Base-by-base conservation (phyloP, 2,113 vertebrate species). In the Silurus glanis region DNA sequence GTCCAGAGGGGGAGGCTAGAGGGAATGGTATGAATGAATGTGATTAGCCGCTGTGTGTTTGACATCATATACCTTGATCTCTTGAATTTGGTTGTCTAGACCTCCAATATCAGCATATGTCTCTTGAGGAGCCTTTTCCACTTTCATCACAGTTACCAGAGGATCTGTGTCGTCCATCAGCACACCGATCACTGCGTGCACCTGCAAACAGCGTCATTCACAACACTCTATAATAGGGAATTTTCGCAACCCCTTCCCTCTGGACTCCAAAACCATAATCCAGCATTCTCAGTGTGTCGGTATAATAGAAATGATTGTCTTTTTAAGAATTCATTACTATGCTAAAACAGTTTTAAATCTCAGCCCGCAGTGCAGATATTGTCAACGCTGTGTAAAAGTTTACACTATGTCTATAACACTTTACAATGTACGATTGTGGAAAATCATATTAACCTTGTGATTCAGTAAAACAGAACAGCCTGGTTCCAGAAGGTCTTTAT, bases 131-230 rank as follows among this genome's bases (percentile, higher is more conserved):
- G 98, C 98, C 88, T 99, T 99, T 89, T 99, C 98, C 80, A 99
- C 97, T 88, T 99, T 99, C 98, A 99, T 99, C 88, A 99, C 98
- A 0, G 98, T 99, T 89, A 99, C 98, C 90, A 99, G 88, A 6
- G 98, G 98, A 88, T 99, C 98, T 0, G 98, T 99, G 91, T 99
- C 98, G 83, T 99, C 98, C 97, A 99, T 99, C 86, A 99, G 94
- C 79, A 99, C 98, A 80, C 98, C 98, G 13, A 99, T 99, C 86
- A 99, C 98, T 6, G 98, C 98, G 79, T 99, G 98, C 79, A 99
- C 98, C 98, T 99, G 86, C 74, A 87, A 47, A 37, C 9, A 86
- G 4, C 82, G 9, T 85, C 58, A 79, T 45, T 83, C 1, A 59
- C 1, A 62, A 25, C 25, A 67, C 17, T 62, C 51, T 23, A 23